Base-by-base conservation (phyloP, 2,113 vertebrate species). In the Tilapia sparmanii region DNA sequence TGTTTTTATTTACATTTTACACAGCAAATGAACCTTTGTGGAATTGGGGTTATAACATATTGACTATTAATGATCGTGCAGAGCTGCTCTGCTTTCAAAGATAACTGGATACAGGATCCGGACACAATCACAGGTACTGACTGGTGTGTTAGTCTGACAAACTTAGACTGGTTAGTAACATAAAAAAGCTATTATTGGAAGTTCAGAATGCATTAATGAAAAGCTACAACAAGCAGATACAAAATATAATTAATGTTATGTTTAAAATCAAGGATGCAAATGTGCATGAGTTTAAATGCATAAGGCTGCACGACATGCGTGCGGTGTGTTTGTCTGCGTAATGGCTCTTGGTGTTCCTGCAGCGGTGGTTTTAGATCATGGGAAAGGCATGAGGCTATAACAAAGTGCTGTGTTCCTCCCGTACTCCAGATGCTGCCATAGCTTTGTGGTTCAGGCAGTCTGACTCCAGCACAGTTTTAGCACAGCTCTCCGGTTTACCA, bases 341-440 rank as follows among this genome's bases (percentile, higher is more conserved):
- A 93, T 90, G 90, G 80, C 82, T 92, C 86, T 68, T 80, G 87
- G 85, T 91, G 86, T 88, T 94, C 81, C 93, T 88, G 86, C 91
- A 89, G 87, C 16, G 42, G 89, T 89, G 92, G 92, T 91, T 95
- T 96, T 93, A 91, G 91, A 95, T 93, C 93, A 96, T 93, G 93
- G 90, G 89, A 93, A 95, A 95, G 88, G 95, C 94, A 94, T 94
- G 93, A 94, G 86, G 84, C 80, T 93, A 8, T 86, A 90, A 82
- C 81, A 78, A 84, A 82, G 88, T 53, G 80, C 88, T 92, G 90
- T 88, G 89, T 86, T 91, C 76, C 91, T 89, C 85, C 90, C 89
- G 82, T 84, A 42, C 85, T 93, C 90, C 92, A 94, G 92, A 96
- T 93, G 92, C 93, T 95, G 83, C 89, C 87, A 42, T 86, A 61